Conservation (phyloP, 2,113 vertebrate genomes). For the Scartelaos histophorus region DNA sequence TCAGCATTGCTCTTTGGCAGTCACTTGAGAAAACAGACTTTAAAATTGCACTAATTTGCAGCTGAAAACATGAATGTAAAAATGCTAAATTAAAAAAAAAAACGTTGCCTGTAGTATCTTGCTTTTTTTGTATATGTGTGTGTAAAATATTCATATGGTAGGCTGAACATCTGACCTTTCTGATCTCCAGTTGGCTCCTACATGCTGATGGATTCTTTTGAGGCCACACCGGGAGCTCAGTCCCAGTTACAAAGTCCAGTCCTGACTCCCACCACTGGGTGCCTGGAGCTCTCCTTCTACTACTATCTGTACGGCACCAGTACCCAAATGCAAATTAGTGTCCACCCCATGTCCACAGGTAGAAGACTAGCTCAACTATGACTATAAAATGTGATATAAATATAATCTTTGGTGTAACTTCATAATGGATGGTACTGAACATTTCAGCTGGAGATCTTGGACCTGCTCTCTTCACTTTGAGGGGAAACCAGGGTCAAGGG, state of each 20-base stretch:
- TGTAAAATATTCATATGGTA: neutral
- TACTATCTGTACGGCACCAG: conserved; percentile 78
- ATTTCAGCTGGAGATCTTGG: conserved; percentile 59
- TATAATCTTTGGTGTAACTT: neutral
- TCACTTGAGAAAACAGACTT: too few species aligned
- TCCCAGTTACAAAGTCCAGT: conserved; percentile 72
- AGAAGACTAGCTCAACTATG: conserved; percentile 8
- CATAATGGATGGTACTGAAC: neutral
- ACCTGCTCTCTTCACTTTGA: conserved; percentile 59
- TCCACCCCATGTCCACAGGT: conserved; percentile 70
- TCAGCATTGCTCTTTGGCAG: too few species aligned
- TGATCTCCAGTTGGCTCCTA: conserved; percentile 73
- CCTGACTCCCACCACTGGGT: conserved; percentile 53
- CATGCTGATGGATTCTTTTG: conserved; percentile 75
- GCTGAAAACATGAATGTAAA: neutral
- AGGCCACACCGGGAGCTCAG: conserved; percentile 37
- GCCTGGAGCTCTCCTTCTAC: conserved; percentile 79
- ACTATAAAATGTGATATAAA: neutral
- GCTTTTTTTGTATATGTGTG: neutral
- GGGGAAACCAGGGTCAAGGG: conserved; percentile 67
- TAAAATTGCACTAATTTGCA: too few species aligned
- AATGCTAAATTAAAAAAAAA: neutral
- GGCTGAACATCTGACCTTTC: neutral
- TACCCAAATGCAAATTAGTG: conserved; percentile 66
- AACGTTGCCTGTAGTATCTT: neutral